These are phyloP conservation scores for Leucophenga maculata DNA, from an alignment of 2,888 invertebrate species.

Conservation along the genomic window DNA sequence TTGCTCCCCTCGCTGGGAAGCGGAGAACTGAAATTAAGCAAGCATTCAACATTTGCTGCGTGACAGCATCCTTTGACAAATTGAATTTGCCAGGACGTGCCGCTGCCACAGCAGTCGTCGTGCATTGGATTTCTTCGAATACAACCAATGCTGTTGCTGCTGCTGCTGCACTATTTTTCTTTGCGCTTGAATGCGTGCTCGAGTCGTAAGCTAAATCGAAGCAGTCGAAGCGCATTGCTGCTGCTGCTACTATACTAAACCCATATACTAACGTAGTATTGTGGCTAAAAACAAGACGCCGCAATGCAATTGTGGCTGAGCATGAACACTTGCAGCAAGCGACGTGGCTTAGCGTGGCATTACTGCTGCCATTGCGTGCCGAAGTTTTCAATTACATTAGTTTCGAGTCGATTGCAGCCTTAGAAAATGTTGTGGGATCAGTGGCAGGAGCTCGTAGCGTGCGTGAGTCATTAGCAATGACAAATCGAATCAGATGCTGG, in stretches of 20 bases:
- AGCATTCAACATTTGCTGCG: slow-evolving; percentile 60
- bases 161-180: background rate
- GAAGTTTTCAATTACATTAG: slow-evolving; percentile 14
- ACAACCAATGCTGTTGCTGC: background rate
- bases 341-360: background rate
- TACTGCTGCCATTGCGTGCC: background rate
- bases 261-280: background rate
- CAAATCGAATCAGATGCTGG: no score
- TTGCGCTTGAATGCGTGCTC: background rate
- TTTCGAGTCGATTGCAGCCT: background rate
- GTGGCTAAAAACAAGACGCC: slow-evolving; percentile 12
- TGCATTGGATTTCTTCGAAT: background rate
- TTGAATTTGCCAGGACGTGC: slow-evolving; percentile 58
- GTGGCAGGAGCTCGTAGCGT: no score
- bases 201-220: background rate
- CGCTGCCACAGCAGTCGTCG: slow-evolving; percentile 44
- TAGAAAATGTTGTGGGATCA: no score
- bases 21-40: slow-evolving; percentile 54
- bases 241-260: no score
- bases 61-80: slow-evolving; percentile 64
- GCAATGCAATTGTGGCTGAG: slow-evolving; percentile 3
- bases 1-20: background rate
- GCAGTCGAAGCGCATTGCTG: background rate
- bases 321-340: slow-evolving; percentile 4
- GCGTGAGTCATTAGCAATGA: no score